Evolutionary conservation across 2,797 vertebrate genomes (phyloP).

Genomic region (Lepidocolaptes lacrymiger): DNA sequence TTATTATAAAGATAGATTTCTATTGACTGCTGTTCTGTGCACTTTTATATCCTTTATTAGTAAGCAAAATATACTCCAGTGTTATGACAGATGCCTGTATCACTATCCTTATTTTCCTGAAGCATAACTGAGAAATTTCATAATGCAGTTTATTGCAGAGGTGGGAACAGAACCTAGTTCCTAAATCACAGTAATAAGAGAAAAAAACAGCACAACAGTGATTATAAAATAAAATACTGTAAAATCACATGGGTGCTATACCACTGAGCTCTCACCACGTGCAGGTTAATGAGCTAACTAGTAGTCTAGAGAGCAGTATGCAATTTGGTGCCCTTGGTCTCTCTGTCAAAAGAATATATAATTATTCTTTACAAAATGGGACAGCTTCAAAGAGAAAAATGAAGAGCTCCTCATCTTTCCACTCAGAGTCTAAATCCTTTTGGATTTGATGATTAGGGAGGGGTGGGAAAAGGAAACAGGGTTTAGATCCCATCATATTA

Average conservation of each 20-base stretch:
- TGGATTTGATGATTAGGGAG: conserved; percentile 27
- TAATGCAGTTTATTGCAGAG: conserved; percentile 7
- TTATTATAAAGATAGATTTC: neutral
- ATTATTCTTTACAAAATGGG: conserved; percentile 66
- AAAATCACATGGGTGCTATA: conserved; percentile 1
- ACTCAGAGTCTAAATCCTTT: conserved; percentile 49
- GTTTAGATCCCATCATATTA: conserved; percentile 19
- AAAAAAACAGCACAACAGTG: neutral
- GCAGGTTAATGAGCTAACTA: conserved; percentile 60
- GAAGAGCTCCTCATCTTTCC: conserved; percentile 55
- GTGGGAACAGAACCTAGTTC: neutral
- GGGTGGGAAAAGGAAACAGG: conserved; percentile 9
- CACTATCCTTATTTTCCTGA: conserved; percentile 2
- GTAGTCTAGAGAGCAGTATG: conserved; percentile 27
- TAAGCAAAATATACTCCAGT: neutral
- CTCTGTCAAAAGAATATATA: conserved; percentile 46
- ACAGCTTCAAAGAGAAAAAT: conserved; percentile 50
- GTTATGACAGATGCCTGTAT: neutral
- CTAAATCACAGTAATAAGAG: conserved; percentile 33
- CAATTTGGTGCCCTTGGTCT: conserved; percentile 53
- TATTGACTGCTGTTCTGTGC: neutral
- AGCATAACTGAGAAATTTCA: neutral
- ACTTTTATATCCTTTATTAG: neutral
- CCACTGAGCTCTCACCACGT: neutral
- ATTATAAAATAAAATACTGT: conserved; percentile 8